Evolutionary conservation across 2,113 vertebrate genomes (phyloP).

Genomic region (Rhabdornis inornatus): DNA sequence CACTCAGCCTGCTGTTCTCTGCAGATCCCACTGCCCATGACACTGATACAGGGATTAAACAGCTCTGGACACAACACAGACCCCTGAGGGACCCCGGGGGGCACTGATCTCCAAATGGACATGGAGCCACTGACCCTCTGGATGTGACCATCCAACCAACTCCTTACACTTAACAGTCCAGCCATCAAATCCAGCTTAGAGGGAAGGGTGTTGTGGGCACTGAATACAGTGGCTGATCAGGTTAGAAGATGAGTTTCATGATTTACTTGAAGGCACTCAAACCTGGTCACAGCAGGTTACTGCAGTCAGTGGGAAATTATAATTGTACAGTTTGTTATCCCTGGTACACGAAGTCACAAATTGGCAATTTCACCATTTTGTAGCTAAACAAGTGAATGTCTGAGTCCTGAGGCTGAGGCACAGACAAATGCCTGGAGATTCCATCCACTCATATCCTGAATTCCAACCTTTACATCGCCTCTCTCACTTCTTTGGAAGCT

Average conservation of each 20-base stretch:
- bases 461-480: neutral
- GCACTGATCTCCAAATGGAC: neutral
- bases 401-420: neutral
- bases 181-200: neutral
- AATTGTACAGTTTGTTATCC: neutral
- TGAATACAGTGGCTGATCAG: neutral
- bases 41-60: neutral
- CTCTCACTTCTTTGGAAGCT: neutral
- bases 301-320: neutral
- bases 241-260: neutral
- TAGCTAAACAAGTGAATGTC: neutral
- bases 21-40: neutral
- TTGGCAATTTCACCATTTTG: neutral
- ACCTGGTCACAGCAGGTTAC: neutral
- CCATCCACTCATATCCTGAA: neutral
- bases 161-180: neutral
- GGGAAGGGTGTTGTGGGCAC: neutral
- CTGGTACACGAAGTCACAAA: neutral
- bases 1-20: accelerated
- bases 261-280: neutral
- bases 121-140: neutral
- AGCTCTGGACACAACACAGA: neutral
- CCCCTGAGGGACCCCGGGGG: neutral
- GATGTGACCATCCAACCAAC: neutral
- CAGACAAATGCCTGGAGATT: neutral